A percentile compares a stretch with the other conserved stretches of the same genome.
Evolutionary conservation across 2,113 vertebrate genomes (phyloP).

Genomic region (Sphyrna mokarran): DNA sequence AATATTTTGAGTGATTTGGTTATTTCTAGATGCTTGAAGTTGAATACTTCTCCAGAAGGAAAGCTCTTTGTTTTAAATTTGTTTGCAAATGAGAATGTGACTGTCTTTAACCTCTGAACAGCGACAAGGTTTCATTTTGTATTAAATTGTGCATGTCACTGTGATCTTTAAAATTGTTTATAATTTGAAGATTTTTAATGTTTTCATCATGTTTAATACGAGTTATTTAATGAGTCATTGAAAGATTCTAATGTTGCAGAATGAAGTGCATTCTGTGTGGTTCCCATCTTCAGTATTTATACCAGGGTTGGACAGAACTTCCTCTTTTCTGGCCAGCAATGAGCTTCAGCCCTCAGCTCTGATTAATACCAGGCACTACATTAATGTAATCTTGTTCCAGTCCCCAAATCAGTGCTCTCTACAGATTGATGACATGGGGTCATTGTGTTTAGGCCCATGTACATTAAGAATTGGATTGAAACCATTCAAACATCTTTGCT

Average conservation of each 20-base stretch:
- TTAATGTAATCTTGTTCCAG: neutral
- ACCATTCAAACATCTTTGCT: neutral
- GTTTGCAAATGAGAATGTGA: neutral
- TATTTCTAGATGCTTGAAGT: neutral
- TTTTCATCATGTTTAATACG: neutral
- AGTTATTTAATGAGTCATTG: neutral
- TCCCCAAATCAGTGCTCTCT: neutral
- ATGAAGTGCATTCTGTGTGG: neutral
- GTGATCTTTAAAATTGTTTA: neutral
- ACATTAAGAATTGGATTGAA: neutral
- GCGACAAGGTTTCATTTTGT: neutral
- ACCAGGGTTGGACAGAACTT: neutral
- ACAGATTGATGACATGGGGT: neutral
- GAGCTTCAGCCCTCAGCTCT: neutral
- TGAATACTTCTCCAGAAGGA: neutral
- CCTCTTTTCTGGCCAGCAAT: neutral
- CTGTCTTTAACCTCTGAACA: neutral
- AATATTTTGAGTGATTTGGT: neutral
- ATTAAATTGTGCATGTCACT: neutral
- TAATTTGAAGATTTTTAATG: neutral
- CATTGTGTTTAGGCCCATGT: neutral
- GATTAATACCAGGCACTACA: neutral
- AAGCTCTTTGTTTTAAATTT: neutral
- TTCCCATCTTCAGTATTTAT: neutral
- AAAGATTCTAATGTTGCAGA: neutral